phyloP scores from a whole-genome alignment of 2,888 invertebrate genomes.

The Tenthredo scrophulariae region DNA sequence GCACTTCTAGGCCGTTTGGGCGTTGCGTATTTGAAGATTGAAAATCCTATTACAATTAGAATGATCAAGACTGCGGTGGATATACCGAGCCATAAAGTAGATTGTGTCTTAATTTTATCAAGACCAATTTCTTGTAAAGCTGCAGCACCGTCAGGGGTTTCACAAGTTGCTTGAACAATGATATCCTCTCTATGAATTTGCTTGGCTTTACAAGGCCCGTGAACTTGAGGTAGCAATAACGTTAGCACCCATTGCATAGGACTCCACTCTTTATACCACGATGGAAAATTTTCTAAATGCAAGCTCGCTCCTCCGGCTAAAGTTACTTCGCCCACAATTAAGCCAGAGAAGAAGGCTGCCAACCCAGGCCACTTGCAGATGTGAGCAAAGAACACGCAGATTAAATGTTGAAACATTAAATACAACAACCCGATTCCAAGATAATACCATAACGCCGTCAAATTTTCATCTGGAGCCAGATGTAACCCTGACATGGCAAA shows the following conservation, averaged over 20 bases:
- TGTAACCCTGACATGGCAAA: slow-evolving; percentile 94
- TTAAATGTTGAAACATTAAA: slow-evolving; percentile 71
- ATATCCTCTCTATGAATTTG: slow-evolving; percentile 93
- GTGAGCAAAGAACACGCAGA: slow-evolving; percentile 72
- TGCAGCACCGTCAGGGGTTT: slow-evolving; percentile 88
- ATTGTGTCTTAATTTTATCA: slow-evolving; percentile 77
- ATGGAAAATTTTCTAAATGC: slow-evolving; percentile 73
- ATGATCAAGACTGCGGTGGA: slow-evolving; percentile 82
- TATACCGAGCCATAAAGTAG: slow-evolving; percentile 80
- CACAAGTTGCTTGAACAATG: slow-evolving; percentile 91
- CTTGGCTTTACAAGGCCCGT: slow-evolving; percentile 72
- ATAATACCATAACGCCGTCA: slow-evolving; percentile 74
- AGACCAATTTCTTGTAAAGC: slow-evolving; percentile 80
- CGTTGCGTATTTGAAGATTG: slow-evolving; percentile 79
- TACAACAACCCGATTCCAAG: slow-evolving; percentile 72
- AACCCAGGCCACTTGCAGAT: slow-evolving; percentile 73
- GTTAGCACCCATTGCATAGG: slow-evolving; percentile 74
- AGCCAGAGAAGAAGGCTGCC: slow-evolving; percentile 70
- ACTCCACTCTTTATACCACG: slow-evolving; percentile 72
- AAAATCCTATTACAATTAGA: slow-evolving; percentile 82
- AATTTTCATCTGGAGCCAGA: slow-evolving; percentile 75
- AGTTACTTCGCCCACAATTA: slow-evolving; percentile 71
- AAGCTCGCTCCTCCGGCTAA: slow-evolving; percentile 72
- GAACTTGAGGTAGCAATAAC: slow-evolving; percentile 69
- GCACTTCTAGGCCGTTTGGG: slow-evolving; percentile 80